Evolutionary conservation across 2,888 invertebrate species (phyloP), one percentile per base, ranked within the genome.

Genomic region (Megaustenia siamemsis): DNA sequence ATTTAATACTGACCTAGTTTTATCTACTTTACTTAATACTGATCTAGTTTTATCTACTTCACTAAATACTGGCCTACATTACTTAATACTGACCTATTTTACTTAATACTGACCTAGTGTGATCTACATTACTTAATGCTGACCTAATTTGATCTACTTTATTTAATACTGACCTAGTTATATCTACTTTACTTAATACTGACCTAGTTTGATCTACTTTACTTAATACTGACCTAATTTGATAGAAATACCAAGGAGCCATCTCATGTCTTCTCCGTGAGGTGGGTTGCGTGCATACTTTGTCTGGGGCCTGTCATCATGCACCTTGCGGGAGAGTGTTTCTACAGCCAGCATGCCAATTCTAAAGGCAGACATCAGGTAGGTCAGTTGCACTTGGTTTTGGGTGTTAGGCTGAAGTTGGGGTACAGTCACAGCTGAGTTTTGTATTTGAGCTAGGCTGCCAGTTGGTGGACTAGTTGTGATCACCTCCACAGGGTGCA

Each of bases 341-440:
- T 99, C 99, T 94, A 99, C 95, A 6, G 99, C 99, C 88, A 99
- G 94, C 98, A 99, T 98, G 77, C 99, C 99, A 4, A 99, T 98
- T 56, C 99, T 96, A 94, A 98, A 99, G 0, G 98, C 97, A 28
- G 98, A 97, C 86, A 98, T 95, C 89, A 99, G 95, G 90, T 98
- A 97, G 87, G 92, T 91, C 40, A 91, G 89, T 89, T 92, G 92
- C 45, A 89, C 88, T 75, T 90, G 89, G 73, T 90, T 92, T 63
- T 90, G 87, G 28, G 89, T 86, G 66, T 83, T 86, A 35, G 87
- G 84, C 56, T 83, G 77, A 10, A 83, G 68, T 68, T 83, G 83
- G n/a, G 83, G 83, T 1, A 83, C n/a, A 8, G 77, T 43, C 66
- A 83, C 68, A n/a, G 73, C 53, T 4, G 83, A 66, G 71, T 75